Conservation (phyloP, 2,113 vertebrate species). For the Falco punctatus region DNA sequence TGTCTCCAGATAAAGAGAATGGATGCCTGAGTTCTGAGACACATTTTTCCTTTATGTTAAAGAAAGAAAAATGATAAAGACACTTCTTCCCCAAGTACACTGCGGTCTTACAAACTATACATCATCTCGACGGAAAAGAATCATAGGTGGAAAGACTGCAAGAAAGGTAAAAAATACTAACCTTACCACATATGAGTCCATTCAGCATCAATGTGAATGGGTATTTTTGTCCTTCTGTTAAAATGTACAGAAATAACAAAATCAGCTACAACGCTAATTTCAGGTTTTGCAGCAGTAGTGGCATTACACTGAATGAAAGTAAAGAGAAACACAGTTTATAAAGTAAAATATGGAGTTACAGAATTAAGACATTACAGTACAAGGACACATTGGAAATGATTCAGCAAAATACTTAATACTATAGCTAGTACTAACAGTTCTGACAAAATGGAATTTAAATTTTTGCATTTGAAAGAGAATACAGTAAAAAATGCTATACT, state of each 20-base stretch:
- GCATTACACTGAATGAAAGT: not conserved
- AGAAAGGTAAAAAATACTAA: slow-evolving; percentile 66
- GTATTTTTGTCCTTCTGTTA: not conserved
- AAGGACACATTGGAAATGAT: not conserved
- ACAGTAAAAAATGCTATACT: not conserved
- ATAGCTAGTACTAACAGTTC: not conserved
- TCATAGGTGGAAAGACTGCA: slow-evolving; percentile 76
- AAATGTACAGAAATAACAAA: not conserved
- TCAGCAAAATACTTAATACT: not conserved
- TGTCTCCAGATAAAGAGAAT: not conserved
- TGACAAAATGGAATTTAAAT: not conserved
- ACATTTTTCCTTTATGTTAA: slow-evolving; percentile 60
- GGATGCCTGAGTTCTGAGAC: slow-evolving; percentile 16
- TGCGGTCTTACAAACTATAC: slow-evolving; percentile 69
- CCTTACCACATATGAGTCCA: not conserved
- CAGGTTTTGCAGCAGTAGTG: not conserved
- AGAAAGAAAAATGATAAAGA: slow-evolving; percentile 79
- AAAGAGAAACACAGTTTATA: not conserved
- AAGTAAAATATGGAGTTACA: not conserved
- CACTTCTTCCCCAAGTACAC: slow-evolving; percentile 56
- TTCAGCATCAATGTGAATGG: not conserved
- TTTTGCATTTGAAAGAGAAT: not conserved
- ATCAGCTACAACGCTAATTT: not conserved
- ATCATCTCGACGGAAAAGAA: slow-evolving; percentile 72
- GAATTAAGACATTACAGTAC: not conserved